A percentile compares a stretch with the other conserved stretches of the same genome.
These are phyloP conservation scores for Adelges cooleyi DNA, from an alignment of 1,140 invertebrate species.

Conservation along the genomic window DNA sequence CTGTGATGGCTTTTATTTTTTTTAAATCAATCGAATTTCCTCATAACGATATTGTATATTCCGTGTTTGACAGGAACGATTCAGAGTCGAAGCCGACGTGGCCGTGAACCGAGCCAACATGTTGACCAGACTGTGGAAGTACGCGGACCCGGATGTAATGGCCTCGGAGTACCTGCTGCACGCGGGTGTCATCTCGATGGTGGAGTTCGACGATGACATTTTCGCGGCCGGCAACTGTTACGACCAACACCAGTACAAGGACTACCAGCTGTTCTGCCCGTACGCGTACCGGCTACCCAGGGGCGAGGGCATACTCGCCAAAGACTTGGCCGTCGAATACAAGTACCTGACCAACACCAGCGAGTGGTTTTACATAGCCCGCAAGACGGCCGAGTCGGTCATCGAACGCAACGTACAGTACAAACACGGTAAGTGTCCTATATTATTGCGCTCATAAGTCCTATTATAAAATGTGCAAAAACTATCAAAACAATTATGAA, in stretches of 20 bases:
- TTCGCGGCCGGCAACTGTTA: slow-evolving; percentile 88
- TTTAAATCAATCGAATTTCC: too few species aligned
- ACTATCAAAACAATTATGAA: too few species aligned
- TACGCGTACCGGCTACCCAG: slow-evolving; percentile 80
- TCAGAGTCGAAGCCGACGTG: slow-evolving; percentile 73
- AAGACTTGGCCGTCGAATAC: slow-evolving; percentile 82
- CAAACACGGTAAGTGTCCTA: slow-evolving; percentile 8
- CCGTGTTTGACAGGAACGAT: slow-evolving; percentile 41
- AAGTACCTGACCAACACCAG: slow-evolving; percentile 83
- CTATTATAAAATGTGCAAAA: too few species aligned
- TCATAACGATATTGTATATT: too few species aligned
- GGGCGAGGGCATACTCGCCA: slow-evolving; percentile 66
- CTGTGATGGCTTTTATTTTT: too few species aligned
- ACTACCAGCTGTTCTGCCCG: slow-evolving; percentile 77
- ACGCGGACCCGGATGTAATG: slow-evolving; percentile 60
- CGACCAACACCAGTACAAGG: slow-evolving; percentile 71
- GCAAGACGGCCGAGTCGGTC: slow-evolving; percentile 77
- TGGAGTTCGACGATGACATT: slow-evolving; percentile 88
- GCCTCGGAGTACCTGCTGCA: slow-evolving; percentile 80
- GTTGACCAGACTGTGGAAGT: slow-evolving; percentile 86
- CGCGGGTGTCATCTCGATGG: slow-evolving; percentile 77
- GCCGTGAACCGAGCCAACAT: slow-evolving; percentile 90
- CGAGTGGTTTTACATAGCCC: slow-evolving; percentile 86
- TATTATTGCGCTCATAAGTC: too few species aligned
- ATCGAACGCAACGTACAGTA: slow-evolving; percentile 43